phyloP scores from a whole-genome alignment of 2,888 invertebrate genomes.

The Liopterus haemorrhoidalis region DNA sequence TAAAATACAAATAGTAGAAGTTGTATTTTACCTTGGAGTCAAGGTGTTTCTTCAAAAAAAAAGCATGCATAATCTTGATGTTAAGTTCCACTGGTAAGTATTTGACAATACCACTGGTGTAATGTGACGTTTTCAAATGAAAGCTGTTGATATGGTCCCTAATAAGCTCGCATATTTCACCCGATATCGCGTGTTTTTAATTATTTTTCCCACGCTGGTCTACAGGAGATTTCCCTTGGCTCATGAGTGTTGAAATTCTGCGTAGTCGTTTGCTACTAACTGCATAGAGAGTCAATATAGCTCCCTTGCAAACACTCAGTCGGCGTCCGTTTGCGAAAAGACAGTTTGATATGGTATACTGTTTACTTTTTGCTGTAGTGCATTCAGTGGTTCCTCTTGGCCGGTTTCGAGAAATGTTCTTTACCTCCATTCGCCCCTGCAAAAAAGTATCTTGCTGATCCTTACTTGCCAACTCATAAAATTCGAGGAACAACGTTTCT shows the following conservation, averaged over 20 bases:
- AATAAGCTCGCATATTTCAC: not conserved
- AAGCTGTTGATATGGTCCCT: slow-evolving; percentile 12
- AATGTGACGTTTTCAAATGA: slow-evolving; percentile 21
- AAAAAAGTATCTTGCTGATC: slow-evolving; percentile 14
- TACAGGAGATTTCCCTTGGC: not conserved
- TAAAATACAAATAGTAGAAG: slow-evolving; percentile 26
- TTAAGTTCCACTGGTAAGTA: slow-evolving; percentile 19
- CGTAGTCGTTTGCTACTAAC: slow-evolving; percentile 6
- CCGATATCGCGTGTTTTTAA: not conserved
- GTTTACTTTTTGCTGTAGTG: not conserved
- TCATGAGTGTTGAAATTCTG: slow-evolving; percentile 3
- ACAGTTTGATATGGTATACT: slow-evolving; percentile 3
- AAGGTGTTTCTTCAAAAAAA: slow-evolving; percentile 21
- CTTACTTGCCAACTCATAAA: no score
- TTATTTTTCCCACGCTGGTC: slow-evolving; percentile 16
- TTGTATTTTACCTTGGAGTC: slow-evolving; percentile 24
- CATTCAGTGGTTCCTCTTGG: slow-evolving; percentile 5
- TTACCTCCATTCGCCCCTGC: slow-evolving; percentile 3
- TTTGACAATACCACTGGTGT: slow-evolving; percentile 11
- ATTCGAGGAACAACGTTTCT: no score
- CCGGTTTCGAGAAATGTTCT: slow-evolving; percentile 1
- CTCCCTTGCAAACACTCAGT: slow-evolving; percentile 11
- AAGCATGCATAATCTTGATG: slow-evolving; percentile 19
- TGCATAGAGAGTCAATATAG: slow-evolving; percentile 6
- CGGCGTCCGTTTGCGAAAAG: not conserved